Conservation (phyloP, 2,888 invertebrate species). For the Metopia argyrocephala region DNA sequence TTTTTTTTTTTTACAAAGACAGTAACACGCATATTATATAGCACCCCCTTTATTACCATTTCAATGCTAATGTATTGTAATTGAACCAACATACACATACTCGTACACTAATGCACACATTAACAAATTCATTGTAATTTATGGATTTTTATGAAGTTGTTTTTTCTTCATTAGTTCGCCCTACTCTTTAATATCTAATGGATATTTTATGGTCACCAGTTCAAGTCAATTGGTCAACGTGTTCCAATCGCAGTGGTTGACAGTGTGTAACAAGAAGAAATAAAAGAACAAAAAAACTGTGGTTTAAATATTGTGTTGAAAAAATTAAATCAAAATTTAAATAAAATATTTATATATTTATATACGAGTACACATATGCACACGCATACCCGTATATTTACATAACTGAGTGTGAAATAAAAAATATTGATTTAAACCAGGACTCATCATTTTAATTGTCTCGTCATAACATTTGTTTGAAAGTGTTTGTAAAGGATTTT, state of each 20-base stretch:
- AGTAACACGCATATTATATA: not conserved
- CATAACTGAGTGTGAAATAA: too few species aligned
- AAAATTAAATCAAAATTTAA: too few species aligned
- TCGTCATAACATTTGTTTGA: not conserved
- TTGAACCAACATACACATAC: not conserved
- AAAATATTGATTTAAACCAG: conserved; percentile 10
- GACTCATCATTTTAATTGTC: not conserved
- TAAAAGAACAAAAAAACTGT: not conserved
- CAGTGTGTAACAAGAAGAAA: not conserved
- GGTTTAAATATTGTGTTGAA: not conserved
- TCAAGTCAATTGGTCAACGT: conserved; percentile 56
- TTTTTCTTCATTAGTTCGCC: not conserved
- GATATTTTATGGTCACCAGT: not conserved
- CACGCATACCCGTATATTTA: too few species aligned
- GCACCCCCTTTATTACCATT: not conserved
- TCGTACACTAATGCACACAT: not conserved
- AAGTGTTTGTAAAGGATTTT: not conserved
- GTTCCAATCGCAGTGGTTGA: conserved; percentile 40
- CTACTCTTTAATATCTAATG: conserved; percentile 11
- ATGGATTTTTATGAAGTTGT: conserved; percentile 37
- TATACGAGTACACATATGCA: too few species aligned
- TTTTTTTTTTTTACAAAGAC: not conserved
- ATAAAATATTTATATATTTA: too few species aligned
- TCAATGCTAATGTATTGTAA: not conserved
- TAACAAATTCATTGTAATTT: conserved; percentile 27